Evolutionary conservation across 2,797 vertebrate species (phyloP).

Genomic region (Eulemur coronatus): DNA sequence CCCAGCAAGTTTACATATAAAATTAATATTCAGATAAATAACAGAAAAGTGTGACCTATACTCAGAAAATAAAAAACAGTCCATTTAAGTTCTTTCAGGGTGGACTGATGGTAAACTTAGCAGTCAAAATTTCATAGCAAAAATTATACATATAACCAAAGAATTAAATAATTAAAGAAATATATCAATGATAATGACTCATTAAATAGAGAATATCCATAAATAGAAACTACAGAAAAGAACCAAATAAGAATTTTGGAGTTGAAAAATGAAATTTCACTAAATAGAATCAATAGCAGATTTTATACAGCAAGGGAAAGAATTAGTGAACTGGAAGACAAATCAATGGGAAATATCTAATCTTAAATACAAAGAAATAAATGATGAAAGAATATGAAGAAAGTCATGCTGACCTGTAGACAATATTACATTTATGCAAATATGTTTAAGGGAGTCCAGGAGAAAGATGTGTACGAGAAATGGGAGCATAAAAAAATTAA

Average conservation of each 20-base stretch:
- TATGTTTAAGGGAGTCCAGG: not conserved
- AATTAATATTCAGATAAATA: not conserved
- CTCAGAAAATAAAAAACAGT: not conserved
- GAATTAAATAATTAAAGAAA: not conserved
- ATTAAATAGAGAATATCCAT: not conserved
- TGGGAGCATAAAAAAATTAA: not conserved
- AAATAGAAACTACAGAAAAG: not conserved
- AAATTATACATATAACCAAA: not conserved
- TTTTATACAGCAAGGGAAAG: not conserved
- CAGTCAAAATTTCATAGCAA: not conserved
- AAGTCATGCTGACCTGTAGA: not conserved
- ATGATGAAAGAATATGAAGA: not conserved
- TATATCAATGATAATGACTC: not conserved
- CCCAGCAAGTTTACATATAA: not conserved
- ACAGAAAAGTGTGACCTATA: not conserved
- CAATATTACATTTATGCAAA: not conserved
- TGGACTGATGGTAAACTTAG: not conserved
- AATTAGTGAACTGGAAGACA: not conserved
- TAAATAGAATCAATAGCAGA: not conserved
- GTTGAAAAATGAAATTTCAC: not conserved
- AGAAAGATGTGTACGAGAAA: not conserved
- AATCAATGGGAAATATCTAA: not conserved
- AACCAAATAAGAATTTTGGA: not conserved
- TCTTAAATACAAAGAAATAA: not conserved
- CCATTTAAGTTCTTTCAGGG: not conserved